Evolutionary conservation across 2,888 invertebrate genomes (phyloP), one percentile per base, ranked within the genome.

Genomic region (Lepetodrilus schrolli): DNA sequence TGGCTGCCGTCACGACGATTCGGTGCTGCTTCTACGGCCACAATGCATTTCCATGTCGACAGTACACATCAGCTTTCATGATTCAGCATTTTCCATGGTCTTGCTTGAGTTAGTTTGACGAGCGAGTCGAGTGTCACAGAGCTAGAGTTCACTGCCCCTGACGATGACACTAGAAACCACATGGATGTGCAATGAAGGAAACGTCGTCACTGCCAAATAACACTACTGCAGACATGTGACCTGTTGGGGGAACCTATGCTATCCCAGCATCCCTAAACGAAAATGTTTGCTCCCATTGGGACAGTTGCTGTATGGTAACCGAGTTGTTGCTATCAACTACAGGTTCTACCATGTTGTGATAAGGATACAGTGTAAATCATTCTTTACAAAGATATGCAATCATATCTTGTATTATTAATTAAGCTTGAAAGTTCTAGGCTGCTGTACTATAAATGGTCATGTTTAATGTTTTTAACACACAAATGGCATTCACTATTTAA

Each of bases 331-430:
- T 58, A 34, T 34, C 58, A n/a, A 58, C 58, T 58, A 58, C 58
- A 30, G 34, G 17, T 30, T 26, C 34, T 58, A 58, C 30, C 26
- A 30, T 58, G 58, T 58, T 58, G 58, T 58, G 58, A 58, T 58
- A 58, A 58, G 30, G 30, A 58, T 17, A 58, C 26, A 17, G 58
- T 58, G 58, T 58, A 58, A 58, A 58, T 58, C 34, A 58, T 30
- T 58, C 58, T 58, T 26, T 58, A 58, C 17, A 5, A 34, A 58
- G 58, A 34, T 58, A 58, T 58, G 58, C 58, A 58, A 58, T 58
- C 58, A 58, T 58, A 58, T 58, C 58, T 58, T 58, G 58, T 58
- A 34, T 20, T 21, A 17, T 48, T 17, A 48, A n/a, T 48, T n/a
- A n/a, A n/a, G n/a, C n/a, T n/a, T n/a, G n/a, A n/a, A n/a, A n/a